Percentiles rank a stretch among this genome's conserved stretches.
phyloP scores from a whole-genome alignment of 1,140 invertebrate species.

The Hyphantria cunea region DNA sequence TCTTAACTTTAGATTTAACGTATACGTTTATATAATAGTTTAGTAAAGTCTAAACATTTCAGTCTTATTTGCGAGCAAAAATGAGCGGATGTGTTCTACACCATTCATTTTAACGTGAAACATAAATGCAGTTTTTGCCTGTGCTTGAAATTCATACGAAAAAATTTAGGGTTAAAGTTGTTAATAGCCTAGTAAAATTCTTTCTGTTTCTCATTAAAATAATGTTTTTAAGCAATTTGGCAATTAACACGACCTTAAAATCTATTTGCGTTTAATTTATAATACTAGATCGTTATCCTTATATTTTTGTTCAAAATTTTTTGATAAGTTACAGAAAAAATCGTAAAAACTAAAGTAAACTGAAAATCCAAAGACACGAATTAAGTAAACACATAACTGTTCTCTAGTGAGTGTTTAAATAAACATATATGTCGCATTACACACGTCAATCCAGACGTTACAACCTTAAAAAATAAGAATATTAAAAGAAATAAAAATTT shows the following conservation, averaged over 20 bases:
- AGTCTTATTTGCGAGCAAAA: slow-evolving; percentile 41
- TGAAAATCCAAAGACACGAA: neutral
- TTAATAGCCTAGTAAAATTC: neutral
- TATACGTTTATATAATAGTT: slow-evolving; percentile 24
- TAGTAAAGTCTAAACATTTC: slow-evolving; percentile 31
- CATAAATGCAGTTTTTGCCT: neutral
- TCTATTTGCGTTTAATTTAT: slow-evolving; percentile 18
- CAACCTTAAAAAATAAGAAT: slow-evolving; percentile 38
- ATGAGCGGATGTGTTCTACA: slow-evolving; percentile 25
- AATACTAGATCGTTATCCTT: slow-evolving; percentile 18
- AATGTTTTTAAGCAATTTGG: slow-evolving; percentile 10
- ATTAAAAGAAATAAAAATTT: slow-evolving; percentile 34
- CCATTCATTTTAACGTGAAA: slow-evolving; percentile 24
- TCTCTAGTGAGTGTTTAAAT: neutral
- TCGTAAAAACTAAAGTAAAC: neutral
- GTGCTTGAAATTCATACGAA: neutral
- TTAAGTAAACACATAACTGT: neutral
- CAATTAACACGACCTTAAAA: slow-evolving; percentile 10
- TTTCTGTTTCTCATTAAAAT: slow-evolving; percentile 12
- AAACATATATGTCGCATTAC: slow-evolving; percentile 18
- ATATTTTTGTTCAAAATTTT: neutral
- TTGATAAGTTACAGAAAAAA: neutral
- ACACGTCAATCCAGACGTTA: slow-evolving; percentile 30
- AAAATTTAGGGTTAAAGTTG: neutral
- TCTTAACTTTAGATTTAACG: slow-evolving; percentile 13